A percentile compares a stretch with the other conserved stretches of the same genome.
These are phyloP conservation scores for Thaumetopoea pityocampa DNA, from an alignment of 1,140 invertebrate genomes.

Conservation along the genomic window DNA sequence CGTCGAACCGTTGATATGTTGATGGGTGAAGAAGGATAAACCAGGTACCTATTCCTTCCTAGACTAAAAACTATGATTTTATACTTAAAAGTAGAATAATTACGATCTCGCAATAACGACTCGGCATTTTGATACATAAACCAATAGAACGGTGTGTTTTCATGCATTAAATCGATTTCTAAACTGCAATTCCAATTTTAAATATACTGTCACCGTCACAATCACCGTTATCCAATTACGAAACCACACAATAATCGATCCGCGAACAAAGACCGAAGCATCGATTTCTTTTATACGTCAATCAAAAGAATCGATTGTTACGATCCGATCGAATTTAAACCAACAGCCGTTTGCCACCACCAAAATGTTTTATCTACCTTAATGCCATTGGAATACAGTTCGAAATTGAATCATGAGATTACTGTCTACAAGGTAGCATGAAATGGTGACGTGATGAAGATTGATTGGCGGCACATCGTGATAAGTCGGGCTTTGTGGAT, in stretches of 20 bases:
- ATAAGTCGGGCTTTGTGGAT: conserved; percentile 47
- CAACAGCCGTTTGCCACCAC: conserved; percentile 18
- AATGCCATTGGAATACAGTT: conserved; percentile 5
- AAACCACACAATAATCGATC: conserved; percentile 54
- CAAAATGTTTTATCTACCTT: background rate
- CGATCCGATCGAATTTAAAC: conserved; percentile 36
- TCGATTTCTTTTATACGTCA: conserved; percentile 65
- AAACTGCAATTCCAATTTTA: conserved; percentile 8
- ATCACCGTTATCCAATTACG: conserved; percentile 49
- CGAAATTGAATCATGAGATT: background rate
- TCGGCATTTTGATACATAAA: no score
- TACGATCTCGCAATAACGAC: no score
- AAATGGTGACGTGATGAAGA: conserved; percentile 37
- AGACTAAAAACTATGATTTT: no score
- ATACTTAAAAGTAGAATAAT: no score
- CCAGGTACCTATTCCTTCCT: no score
- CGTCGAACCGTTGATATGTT: no score
- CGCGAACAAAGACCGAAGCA: conserved; percentile 48
- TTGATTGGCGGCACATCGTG: conserved; percentile 59
- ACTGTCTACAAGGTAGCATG: conserved; percentile 5
- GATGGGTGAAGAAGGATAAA: background rate
- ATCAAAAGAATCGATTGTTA: conserved; percentile 57
- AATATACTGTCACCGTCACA: conserved; percentile 11
- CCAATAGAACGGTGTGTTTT: no score
- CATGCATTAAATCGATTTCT: background rate